Base-by-base conservation (phyloP, 2,113 vertebrate species). In the Spea bombifrons region DNA sequence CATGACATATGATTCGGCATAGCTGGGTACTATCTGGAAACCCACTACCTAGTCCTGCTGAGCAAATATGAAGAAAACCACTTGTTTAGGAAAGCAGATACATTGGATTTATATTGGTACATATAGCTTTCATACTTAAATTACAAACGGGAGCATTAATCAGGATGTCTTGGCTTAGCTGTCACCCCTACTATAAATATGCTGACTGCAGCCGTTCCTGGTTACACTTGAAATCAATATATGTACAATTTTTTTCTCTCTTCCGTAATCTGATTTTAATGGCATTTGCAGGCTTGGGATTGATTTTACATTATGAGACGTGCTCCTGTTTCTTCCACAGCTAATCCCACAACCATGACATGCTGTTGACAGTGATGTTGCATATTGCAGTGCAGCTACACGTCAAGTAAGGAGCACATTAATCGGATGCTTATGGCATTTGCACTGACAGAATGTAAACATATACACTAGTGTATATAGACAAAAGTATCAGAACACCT, bases 241-340 rank as follows among this genome's bases (percentile, higher is more conserved):
- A 2, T 55, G 43, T 59, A 46, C 8, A 73, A 15, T n/a, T 71
- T 53, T 12, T 59, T 13, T 5, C 43, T 59, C 13, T 15, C 5
- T 59, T 45, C 46, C 6, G 5, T 59, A 57, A 73, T 73, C 71
- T 57, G 53, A 73, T 73, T 59, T 59, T 59, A 73, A 73, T 59
- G n/a, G 53, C 7, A 5, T 53, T 43, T 44, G 15, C 13, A 13
- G 12, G 43, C 71, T 6, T 45, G 13, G 8, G 43, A 59, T 73
- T 73, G 71, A 73, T 73, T 59, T 59, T 57, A 46, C 71, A 73
- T 73, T 73, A 46, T 53, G 30, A 43, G 15, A 70, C 15, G 16
- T 3, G 10, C 13, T 8, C 30, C 30, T 46, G 44, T 50, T n/a
- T 71, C 12, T 57, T 52, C 7, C 15, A 73, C 43, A 8, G 9